These are phyloP conservation scores for Neoascia interrupta DNA, from an alignment of 2,888 invertebrate species.

Conservation along the genomic window DNA sequence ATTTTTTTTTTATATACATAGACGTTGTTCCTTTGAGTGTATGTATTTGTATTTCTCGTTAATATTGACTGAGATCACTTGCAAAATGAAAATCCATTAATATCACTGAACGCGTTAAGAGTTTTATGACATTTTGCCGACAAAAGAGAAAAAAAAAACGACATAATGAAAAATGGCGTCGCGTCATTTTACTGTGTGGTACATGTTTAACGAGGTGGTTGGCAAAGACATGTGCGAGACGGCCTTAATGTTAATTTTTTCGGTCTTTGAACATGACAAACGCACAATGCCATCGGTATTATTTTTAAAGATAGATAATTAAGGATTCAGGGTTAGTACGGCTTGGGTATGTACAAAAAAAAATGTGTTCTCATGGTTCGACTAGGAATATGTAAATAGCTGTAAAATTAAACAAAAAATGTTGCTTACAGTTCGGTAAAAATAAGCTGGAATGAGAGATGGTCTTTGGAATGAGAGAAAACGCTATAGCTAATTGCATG, in stretches of 20 bases:
- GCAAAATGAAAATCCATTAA: slow-evolving; percentile 15
- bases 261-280: slow-evolving; percentile 19
- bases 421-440: no score
- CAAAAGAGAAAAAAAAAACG: neutral
- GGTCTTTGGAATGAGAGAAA: no score
- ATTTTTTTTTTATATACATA: no score
- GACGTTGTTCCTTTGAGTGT: slow-evolving; percentile 14
- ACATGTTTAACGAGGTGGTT: slow-evolving; percentile 43
- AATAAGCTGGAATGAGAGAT: no score
- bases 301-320: slow-evolving; percentile 13
- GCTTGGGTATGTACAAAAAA: no score
- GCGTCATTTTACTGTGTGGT: slow-evolving; percentile 5
- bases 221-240: slow-evolving; percentile 35
- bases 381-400: no score
- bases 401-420: no score
- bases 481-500: no score
- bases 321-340: slow-evolving; percentile 47
- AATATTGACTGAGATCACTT: slow-evolving; percentile 17
- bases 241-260: slow-evolving; percentile 41
- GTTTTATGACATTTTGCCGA: no score
- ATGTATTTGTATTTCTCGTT: slow-evolving; percentile 2
- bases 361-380: no score
- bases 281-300: slow-evolving; percentile 46
- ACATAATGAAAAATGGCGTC: slow-evolving; percentile 34
- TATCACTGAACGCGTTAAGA: no score